These are phyloP conservation scores for Taxidea taxus DNA, from an alignment of 2,113 vertebrate genomes.

Conservation along the genomic window DNA sequence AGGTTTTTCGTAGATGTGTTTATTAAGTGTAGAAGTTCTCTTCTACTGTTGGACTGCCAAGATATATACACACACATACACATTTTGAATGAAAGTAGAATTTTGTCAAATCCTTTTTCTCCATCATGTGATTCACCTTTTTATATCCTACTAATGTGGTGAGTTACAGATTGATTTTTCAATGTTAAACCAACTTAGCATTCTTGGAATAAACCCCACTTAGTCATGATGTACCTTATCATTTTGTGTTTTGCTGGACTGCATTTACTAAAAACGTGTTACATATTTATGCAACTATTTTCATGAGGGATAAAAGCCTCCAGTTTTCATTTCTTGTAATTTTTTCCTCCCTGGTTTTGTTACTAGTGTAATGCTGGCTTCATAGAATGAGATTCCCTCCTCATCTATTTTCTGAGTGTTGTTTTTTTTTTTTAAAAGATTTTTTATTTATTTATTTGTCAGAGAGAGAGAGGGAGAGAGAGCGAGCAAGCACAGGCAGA, in stretches of 20 bases:
- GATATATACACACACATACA: background rate
- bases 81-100: background rate
- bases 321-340: background rate
- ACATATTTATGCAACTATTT: background rate
- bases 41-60: background rate
- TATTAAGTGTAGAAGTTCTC: background rate
- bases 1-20: background rate
- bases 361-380: background rate
- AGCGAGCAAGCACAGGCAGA: too few relatives aligned
- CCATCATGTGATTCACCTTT: background rate
- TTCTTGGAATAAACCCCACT: background rate
- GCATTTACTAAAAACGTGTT: background rate
- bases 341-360: background rate
- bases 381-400: background rate
- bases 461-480: too few relatives aligned
- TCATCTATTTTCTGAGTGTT: background rate
- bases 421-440: background rate
- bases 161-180: background rate
- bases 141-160: background rate
- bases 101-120: background rate
- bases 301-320: background rate
- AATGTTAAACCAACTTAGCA: background rate
- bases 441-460: too few relatives aligned
- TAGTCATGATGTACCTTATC: background rate
- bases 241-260: background rate